Conservation (phyloP, 2,797 vertebrate genomes). For the Cephalopachus bancanus region DNA sequence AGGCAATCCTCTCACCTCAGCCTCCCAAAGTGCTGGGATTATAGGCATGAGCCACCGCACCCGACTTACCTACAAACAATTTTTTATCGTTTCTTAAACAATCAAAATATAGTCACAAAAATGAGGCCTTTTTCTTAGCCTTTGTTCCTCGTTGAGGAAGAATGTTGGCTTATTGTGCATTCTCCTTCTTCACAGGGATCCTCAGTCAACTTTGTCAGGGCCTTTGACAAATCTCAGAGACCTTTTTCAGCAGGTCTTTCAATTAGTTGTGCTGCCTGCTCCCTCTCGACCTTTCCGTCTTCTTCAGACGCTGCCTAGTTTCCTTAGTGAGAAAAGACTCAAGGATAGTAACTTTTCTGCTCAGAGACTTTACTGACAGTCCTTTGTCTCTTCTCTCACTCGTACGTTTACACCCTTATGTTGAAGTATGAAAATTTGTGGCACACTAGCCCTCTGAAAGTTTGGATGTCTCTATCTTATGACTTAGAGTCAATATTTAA, state of each 20-base stretch:
- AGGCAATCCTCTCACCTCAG: too few species aligned
- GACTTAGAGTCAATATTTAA: slow-evolving; percentile 39
- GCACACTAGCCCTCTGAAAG: background rate
- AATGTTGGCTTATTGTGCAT: background rate
- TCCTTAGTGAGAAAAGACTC: background rate
- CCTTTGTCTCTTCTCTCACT: background rate
- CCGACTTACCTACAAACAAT: too few species aligned
- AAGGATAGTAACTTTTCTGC: background rate
- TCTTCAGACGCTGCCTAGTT: background rate
- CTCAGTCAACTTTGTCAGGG: background rate
- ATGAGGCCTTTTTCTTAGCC: background rate
- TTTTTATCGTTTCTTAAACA: background rate
- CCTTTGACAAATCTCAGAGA: background rate
- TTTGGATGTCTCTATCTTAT: background rate
- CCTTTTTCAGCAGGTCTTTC: background rate
- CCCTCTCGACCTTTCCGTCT: background rate
- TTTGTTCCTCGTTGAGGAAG: slow-evolving; percentile 27
- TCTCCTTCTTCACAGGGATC: background rate
- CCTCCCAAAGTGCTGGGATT: too few species aligned
- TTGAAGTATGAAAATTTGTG: background rate
- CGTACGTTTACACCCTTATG: background rate
- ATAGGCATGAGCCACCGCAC: too few species aligned
- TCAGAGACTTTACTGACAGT: background rate
- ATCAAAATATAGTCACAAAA: slow-evolving; percentile 23
- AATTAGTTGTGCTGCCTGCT: background rate